phyloP scores from a whole-genome alignment of 2,888 invertebrate species.

The Ectemnius lituratus region DNA sequence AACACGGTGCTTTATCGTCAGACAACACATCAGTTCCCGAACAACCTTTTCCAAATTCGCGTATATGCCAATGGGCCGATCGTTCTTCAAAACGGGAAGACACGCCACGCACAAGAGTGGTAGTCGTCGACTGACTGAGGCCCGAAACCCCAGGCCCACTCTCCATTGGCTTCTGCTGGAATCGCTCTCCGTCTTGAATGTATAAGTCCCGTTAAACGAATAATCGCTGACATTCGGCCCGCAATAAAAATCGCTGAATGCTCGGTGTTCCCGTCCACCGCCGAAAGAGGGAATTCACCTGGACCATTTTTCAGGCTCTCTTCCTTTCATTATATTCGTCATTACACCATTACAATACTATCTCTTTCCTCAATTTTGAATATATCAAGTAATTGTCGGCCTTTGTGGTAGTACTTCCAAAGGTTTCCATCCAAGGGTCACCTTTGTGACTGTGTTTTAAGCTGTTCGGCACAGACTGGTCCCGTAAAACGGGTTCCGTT shows the following conservation, averaged over 20 bases:
- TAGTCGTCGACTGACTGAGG: constrained; percentile 47
- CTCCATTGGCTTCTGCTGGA: constrained; percentile 38
- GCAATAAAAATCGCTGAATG: constrained; percentile 30
- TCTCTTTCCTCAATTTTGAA: not conserved
- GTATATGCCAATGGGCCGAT: not conserved
- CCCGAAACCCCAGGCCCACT: constrained; percentile 36
- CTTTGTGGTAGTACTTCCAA: no score
- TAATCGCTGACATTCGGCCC: constrained; percentile 56
- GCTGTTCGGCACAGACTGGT: not conserved
- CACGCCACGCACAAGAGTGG: constrained; percentile 24
- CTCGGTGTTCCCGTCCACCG: not conserved
- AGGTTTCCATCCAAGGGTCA: no score
- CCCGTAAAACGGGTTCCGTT: constrained; percentile 48
- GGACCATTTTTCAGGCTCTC: no score
- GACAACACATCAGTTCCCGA: no score
- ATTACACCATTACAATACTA: not conserved
- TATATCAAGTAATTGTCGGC: not conserved
- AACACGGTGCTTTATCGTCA: no score
- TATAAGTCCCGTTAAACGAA: constrained; percentile 59
- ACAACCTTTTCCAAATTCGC: no score
- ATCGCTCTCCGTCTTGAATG: constrained; percentile 44
- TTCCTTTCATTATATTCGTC: not conserved
- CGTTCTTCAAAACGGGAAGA: constrained; percentile 7
- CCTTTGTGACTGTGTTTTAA: no score
- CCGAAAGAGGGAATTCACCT: no score